Evolutionary conservation across 2,888 invertebrate genomes (phyloP).

Genomic region (Torymus aiolomorphi): DNA sequence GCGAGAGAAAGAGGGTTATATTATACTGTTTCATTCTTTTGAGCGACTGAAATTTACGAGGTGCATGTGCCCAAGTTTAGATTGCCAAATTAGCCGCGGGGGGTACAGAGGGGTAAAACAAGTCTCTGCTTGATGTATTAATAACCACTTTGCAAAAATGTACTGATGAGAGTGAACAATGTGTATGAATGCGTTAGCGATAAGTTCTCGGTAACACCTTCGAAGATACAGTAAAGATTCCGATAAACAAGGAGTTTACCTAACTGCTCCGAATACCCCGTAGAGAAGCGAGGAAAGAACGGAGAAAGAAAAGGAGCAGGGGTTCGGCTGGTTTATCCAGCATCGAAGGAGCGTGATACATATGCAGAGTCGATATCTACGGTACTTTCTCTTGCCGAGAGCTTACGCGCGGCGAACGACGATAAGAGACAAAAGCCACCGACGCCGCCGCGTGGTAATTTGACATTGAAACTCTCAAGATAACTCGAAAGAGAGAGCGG

Average conservation of each 20-base stretch:
- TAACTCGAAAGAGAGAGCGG: constrained; percentile 1
- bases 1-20: too few species aligned
- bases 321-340: constrained; percentile 61
- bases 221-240: too few species aligned
- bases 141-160: too few species aligned
- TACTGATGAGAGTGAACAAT: too few species aligned
- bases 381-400: constrained; percentile 68
- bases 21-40: too few species aligned
- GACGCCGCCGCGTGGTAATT: constrained; percentile 65
- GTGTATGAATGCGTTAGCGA: background rate
- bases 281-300: constrained; percentile 14
- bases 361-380: constrained; percentile 73
- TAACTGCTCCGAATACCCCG: constrained; percentile 44
- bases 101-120: too few species aligned
- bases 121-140: too few species aligned
- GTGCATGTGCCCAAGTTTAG: background rate
- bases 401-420: constrained; percentile 65
- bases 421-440: constrained; percentile 68
- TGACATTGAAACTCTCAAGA: constrained; percentile 66
- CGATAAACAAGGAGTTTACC: too few species aligned
- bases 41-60: too few species aligned
- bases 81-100: background rate
- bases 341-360: constrained; percentile 66
- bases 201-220: too few species aligned
- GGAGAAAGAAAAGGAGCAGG: too few species aligned